Evolutionary conservation across 2,797 vertebrate species (phyloP).

Genomic region (Dromococcyx pavoninus): DNA sequence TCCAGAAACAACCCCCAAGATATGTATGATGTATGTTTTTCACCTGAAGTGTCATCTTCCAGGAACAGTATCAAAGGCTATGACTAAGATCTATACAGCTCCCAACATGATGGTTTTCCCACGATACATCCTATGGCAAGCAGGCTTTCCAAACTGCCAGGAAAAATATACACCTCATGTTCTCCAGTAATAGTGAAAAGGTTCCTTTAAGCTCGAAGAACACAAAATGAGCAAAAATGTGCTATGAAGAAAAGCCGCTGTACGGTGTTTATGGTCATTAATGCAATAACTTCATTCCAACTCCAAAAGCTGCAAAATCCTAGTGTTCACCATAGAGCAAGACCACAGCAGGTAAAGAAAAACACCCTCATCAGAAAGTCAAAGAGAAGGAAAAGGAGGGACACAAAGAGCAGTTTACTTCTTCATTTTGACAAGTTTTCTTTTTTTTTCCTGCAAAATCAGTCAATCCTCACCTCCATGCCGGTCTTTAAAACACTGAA

Average conservation of each 20-base stretch:
- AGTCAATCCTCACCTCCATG: not conserved
- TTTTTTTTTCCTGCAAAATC: not conserved
- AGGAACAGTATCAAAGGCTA: not conserved
- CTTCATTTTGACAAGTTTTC: not conserved
- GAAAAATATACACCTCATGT: not conserved
- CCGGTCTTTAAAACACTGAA: not conserved
- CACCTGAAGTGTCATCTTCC: not conserved
- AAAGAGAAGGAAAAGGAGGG: not conserved
- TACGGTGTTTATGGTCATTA: not conserved
- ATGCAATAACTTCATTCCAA: not conserved
- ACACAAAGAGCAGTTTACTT: not conserved
- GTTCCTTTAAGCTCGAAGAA: not conserved
- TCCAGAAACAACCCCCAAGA: not conserved
- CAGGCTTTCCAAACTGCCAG: not conserved
- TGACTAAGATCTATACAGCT: not conserved
- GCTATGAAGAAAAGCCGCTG: not conserved
- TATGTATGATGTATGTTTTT: not conserved
- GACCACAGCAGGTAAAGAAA: not conserved
- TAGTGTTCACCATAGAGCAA: not conserved
- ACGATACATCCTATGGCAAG: not conserved
- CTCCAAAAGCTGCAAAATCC: not conserved
- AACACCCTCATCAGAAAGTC: not conserved
- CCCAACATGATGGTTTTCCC: not conserved
- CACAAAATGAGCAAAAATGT: not conserved
- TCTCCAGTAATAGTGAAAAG: not conserved